Evolutionary conservation across 2,888 invertebrate genomes (phyloP), one percentile per base, ranked within the genome.

Genomic region (Eueremaeus valkanovi): DNA sequence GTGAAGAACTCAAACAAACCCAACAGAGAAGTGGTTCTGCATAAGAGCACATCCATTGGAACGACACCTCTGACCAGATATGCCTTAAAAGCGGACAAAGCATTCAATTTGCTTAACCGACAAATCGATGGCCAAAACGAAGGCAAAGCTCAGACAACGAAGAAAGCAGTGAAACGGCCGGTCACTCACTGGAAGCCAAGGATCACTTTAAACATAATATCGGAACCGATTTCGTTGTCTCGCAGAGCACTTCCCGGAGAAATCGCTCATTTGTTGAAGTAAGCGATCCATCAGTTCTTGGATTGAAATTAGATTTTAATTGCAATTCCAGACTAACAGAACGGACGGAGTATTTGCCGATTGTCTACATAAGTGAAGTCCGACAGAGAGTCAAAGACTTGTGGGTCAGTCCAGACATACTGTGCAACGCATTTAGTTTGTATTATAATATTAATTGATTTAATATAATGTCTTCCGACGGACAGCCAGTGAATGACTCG

Each of bases 341-440:
- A 74, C 86, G 87, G 68, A 84, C 85, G 18, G 88, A 88, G 82
- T 93, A 93, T 82, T 84, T 94, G 77, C 96, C 96, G 29, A 89
- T 95, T 78, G 85, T 95, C 9, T 89, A 89, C 80, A 88, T 91
- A 78, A 93, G 96, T 84, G 89, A 91, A 78, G 86, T 96, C 70
- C 91, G 91, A 82, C 90, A 90, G 74, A 87, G 95, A 68, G 84
- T 90, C 40, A 88, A 88, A 79, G 90, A 95, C 84, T 86, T 94
- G 36, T 87, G 89, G 73, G 87, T 89, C 76, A 75, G 73, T 72
- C 24, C 16, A 45, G 8, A 24, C 3, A 51, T 29, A 27, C 33
- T 13, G 18, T 40, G 29, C 33, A 11, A 24, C 24, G n/a, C 45
- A 49, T 18, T 51, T 51, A 21, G 5, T 3, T 21, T 51, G 21